Evolutionary conservation across 2,888 invertebrate genomes (phyloP).

Genomic region (Nebria salina): DNA sequence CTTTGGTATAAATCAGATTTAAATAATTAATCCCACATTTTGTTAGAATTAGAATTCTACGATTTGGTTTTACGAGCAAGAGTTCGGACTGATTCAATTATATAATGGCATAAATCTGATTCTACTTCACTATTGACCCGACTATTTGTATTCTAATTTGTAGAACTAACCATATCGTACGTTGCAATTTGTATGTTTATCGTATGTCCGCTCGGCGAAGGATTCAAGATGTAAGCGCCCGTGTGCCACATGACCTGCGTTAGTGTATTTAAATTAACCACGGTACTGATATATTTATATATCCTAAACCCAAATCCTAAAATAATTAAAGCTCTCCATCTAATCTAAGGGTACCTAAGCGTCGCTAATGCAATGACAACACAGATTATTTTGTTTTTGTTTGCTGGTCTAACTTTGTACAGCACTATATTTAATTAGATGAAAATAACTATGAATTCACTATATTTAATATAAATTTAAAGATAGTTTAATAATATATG

Average conservation of each 20-base stretch:
- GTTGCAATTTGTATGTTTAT: background rate
- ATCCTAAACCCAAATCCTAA: background rate
- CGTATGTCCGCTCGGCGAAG: background rate
- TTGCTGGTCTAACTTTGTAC: too few species aligned
- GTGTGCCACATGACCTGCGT: background rate
- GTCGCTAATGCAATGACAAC: background rate
- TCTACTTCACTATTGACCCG: too few species aligned
- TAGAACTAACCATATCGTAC: background rate
- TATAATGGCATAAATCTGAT: too few species aligned
- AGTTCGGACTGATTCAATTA: too few species aligned
- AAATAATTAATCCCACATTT: too few species aligned
- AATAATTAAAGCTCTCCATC: background rate
- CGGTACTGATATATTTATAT: background rate
- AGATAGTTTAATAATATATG: too few species aligned
- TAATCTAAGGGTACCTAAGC: background rate
- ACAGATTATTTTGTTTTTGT: too few species aligned
- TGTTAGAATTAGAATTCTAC: too few species aligned
- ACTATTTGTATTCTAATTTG: background rate
- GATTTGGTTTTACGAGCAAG: too few species aligned
- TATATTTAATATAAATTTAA: too few species aligned
- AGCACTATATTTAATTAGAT: background rate
- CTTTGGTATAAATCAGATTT: too few species aligned
- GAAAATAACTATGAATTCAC: too few species aligned
- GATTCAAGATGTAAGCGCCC: background rate
- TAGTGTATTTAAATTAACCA: background rate